phyloP scores from a whole-genome alignment of 2,888 invertebrate genomes.

The Portevinia maculata region DNA sequence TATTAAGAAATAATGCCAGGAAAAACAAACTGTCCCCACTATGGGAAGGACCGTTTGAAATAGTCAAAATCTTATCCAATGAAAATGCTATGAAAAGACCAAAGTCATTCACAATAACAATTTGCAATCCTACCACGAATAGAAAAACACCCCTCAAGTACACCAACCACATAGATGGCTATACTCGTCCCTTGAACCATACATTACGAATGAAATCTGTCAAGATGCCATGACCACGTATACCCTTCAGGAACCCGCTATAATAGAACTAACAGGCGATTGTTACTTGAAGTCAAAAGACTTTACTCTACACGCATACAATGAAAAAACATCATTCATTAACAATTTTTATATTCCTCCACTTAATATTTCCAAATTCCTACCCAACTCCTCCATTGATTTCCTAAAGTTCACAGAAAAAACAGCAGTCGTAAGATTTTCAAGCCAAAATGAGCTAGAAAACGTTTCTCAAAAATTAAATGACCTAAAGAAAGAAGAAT shows the following conservation, averaged over 20 bases:
- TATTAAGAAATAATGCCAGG: background rate
- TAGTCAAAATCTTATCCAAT: background rate
- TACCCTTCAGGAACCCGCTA: conserved; percentile 1
- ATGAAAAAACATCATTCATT: conserved; percentile 2
- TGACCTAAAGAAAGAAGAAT: background rate
- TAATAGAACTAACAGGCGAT: background rate
- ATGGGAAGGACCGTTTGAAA: conserved; percentile 2
- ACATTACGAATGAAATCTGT: background rate
- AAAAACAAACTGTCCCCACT: background rate
- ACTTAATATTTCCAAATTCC: background rate
- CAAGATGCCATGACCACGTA: conserved; percentile 1
- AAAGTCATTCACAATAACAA: conserved; percentile 1
- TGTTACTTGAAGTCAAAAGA: conserved; percentile 6
- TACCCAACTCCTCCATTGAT: too few relatives aligned
- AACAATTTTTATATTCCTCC: too few relatives aligned
- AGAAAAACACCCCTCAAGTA: background rate
- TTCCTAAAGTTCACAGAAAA: too few relatives aligned
- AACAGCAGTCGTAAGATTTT: conserved; percentile 4
- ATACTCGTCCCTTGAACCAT: background rate
- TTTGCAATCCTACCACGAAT: background rate
- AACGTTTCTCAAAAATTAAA: background rate
- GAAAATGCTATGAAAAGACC: background rate
- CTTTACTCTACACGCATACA: too few relatives aligned
- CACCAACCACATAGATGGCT: background rate
- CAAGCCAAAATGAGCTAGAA: conserved; percentile 4